These are phyloP conservation scores for Prochilodus magdalenae DNA, from an alignment of 2,113 vertebrate species.

Conservation along the genomic window DNA sequence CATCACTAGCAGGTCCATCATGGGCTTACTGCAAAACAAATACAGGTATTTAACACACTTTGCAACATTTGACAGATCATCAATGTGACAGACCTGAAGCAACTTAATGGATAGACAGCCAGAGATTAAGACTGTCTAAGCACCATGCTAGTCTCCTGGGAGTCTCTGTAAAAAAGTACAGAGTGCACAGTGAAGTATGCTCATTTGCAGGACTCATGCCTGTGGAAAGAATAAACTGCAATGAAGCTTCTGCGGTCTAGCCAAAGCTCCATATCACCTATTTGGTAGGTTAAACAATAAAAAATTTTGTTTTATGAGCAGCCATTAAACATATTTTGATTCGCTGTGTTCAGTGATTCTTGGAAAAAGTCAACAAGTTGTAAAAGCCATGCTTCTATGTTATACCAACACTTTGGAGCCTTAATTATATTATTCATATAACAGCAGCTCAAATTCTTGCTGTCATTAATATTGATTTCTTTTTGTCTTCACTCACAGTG, in stretches of 20 bases:
- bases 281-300: neutral
- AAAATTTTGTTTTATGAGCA: neutral
- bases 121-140: neutral
- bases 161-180: slow-evolving; percentile 7
- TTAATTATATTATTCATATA: neutral
- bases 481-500: neutral
- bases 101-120: neutral
- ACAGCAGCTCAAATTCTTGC: neutral
- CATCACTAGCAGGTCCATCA: slow-evolving; percentile 94
- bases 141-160: neutral
- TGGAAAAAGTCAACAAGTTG: neutral
- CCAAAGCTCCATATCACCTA: neutral
- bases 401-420: neutral
- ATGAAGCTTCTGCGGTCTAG: slow-evolving; percentile 27
- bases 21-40: slow-evolving; percentile 85
- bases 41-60: neutral
- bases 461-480: neutral
- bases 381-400: neutral
- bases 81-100: neutral
- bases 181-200: neutral
- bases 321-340: neutral
- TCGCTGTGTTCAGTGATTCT: neutral
- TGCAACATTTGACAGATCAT: neutral
- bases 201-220: slow-evolving; percentile 28
- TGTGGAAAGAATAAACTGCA: slow-evolving; percentile 16